Evolutionary conservation across 2,797 vertebrate species (phyloP).

Genomic region (Anguilla marmorata): DNA sequence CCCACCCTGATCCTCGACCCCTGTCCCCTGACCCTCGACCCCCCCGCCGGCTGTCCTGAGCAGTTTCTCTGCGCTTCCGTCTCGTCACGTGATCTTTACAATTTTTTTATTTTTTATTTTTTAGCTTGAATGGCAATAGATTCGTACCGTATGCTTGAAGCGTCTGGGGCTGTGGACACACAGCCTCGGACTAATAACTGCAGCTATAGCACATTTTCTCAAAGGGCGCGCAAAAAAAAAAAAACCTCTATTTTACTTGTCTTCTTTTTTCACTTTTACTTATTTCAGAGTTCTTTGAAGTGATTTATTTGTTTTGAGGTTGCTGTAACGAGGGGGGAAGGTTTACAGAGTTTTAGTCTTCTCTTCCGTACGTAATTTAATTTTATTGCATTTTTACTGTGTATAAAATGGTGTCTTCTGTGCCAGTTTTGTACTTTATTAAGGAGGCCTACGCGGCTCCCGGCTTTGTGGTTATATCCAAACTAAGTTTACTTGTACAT

Average conservation of each 20-base stretch:
- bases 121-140: constrained; percentile 84
- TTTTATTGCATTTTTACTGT: constrained; percentile 98
- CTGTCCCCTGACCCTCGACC: no score
- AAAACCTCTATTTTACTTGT: constrained; percentile 60
- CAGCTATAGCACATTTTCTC: constrained; percentile 80
- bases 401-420: constrained; percentile 95
- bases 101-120: background rate
- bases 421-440: constrained; percentile 99
- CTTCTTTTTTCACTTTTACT: constrained; percentile 77
- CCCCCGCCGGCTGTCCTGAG: constrained; percentile 40
- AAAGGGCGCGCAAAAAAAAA: constrained; percentile 57
- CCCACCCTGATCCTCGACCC: no score
- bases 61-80: constrained; percentile 76
- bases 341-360: constrained; percentile 77
- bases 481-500: constrained; percentile 98
- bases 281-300: constrained; percentile 84
- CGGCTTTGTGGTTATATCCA: constrained; percentile 94
- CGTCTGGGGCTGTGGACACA: constrained; percentile 74
- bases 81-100: constrained; percentile 76
- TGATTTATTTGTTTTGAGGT: constrained; percentile 77
- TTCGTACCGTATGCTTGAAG: constrained; percentile 76
- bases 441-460: constrained; percentile 86
- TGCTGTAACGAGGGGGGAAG: constrained; percentile 90
- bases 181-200: constrained; percentile 49
- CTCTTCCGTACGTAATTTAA: constrained; percentile 91